Conservation (phyloP, 2,888 invertebrate species). For the Tuberolachnus salignus region DNA sequence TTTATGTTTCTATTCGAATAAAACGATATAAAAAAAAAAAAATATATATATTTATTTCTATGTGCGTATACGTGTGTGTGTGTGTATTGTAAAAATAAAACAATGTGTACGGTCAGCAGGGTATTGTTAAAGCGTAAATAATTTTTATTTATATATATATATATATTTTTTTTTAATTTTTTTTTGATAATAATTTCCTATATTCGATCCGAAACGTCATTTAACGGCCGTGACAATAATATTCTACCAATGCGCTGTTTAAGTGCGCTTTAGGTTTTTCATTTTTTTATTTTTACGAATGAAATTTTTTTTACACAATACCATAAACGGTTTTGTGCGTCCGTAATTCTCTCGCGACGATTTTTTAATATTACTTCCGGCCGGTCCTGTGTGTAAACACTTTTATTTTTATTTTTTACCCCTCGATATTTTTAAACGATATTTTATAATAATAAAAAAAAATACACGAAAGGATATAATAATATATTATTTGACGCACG, state of each 20-base stretch:
- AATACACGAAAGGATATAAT: not conserved
- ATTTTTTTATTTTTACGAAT: too few relatives aligned
- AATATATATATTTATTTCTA: too few relatives aligned
- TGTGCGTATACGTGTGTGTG: too few relatives aligned
- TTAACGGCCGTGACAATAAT: not conserved
- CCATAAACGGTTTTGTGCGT: too few relatives aligned
- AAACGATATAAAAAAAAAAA: not conserved
- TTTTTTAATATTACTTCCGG: too few relatives aligned
- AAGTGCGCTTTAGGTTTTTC: not conserved
- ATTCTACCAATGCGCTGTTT: not conserved
- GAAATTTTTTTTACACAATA: too few relatives aligned
- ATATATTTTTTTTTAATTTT: too few relatives aligned
- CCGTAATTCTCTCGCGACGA: too few relatives aligned
- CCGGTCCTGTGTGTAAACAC: too few relatives aligned
- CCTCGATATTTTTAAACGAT: not conserved
- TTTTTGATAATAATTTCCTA: too few relatives aligned
- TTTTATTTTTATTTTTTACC: too few relatives aligned
- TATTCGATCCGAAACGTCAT: not conserved
- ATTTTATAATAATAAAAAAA: not conserved
- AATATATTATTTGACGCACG: constrained; percentile 20
- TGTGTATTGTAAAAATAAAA: constrained; percentile 15
- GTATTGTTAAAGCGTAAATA: not conserved
- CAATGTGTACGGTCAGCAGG: not conserved
- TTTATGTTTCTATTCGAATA: not conserved
- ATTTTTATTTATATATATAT: not conserved